These are phyloP conservation scores for Philaenus spumarius DNA, from an alignment of 1,140 invertebrate species.

Conservation along the genomic window DNA sequence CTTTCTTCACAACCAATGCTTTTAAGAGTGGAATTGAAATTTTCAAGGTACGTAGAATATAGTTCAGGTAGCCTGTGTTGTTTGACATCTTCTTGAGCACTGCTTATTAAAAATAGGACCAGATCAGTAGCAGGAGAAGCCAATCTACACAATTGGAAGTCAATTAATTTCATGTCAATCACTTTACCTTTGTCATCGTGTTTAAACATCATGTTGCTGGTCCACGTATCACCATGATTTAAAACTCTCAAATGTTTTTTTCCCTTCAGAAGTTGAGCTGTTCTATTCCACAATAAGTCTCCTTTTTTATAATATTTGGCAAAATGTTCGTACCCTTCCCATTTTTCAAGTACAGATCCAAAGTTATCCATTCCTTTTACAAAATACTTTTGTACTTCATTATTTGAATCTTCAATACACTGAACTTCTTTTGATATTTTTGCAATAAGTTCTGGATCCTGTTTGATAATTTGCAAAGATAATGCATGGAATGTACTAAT, in stretches of 20 bases:
- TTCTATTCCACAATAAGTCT: neutral
- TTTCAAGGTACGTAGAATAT: too few relatives aligned
- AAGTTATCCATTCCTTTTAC: neutral
- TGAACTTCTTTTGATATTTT: neutral
- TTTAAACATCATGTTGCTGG: slow-evolving; percentile 1
- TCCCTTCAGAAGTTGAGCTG: too few relatives aligned
- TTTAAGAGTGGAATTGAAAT: too few relatives aligned
- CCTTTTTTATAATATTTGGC: neutral
- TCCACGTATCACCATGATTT: slow-evolving; percentile 2
- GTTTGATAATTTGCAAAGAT: slow-evolving; percentile 46
- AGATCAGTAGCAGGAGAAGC: neutral
- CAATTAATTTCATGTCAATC: slow-evolving; percentile 2
- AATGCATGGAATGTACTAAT: slow-evolving; percentile 51
- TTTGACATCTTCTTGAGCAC: neutral
- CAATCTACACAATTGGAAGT: neutral
- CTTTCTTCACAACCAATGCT: too few relatives aligned
- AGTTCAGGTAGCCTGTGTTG: too few relatives aligned
- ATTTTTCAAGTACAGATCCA: neutral
- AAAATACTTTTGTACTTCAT: neutral
- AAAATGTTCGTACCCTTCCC: neutral
- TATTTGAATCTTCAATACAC: neutral
- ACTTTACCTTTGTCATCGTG: neutral
- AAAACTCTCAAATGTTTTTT: neutral
- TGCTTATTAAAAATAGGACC: neutral
- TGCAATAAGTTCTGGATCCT: slow-evolving; percentile 38